These are phyloP conservation scores for Leptura quadrifasciata DNA, from an alignment of 2,888 invertebrate species.

Conservation along the genomic window DNA sequence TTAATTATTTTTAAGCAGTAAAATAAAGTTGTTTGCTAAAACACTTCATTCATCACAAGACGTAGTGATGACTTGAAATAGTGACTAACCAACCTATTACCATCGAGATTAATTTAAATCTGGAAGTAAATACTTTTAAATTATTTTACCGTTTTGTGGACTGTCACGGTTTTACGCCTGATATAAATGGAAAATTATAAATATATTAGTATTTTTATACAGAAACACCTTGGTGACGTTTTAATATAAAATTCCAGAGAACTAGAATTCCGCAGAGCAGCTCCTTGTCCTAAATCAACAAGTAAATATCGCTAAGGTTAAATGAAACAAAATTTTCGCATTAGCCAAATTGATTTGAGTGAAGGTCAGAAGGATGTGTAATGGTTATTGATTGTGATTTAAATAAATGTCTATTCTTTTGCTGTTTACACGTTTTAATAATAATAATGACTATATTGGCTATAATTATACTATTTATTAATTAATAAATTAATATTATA, in stretches of 20 bases:
- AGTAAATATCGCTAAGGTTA: slow-evolving; percentile 7
- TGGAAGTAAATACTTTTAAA: neutral
- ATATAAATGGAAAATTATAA: slow-evolving; percentile 1
- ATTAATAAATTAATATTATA: slow-evolving; percentile 23
- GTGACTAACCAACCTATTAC: neutral
- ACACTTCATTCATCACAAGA: neutral
- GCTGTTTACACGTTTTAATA: slow-evolving; percentile 5
- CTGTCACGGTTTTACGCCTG: neutral
- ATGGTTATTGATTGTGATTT: slow-evolving; percentile 15
- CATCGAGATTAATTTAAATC: slow-evolving; percentile 5
- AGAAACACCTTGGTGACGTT: neutral
- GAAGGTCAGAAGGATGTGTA: slow-evolving; percentile 11
- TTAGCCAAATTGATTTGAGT: slow-evolving; percentile 6
- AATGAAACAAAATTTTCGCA: neutral
- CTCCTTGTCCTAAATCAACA: slow-evolving; percentile 8
- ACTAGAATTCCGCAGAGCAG: slow-evolving; percentile 10
- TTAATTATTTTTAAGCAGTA: neutral
- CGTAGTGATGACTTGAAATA: neutral
- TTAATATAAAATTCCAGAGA: neutral
- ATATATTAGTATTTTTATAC: neutral
- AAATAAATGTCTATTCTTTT: neutral
- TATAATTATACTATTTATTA: slow-evolving; percentile 19
- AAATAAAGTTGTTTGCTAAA: neutral
- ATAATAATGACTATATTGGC: neutral
- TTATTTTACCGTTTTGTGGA: neutral